Conservation (phyloP, 2,888 invertebrate genomes). For the Agrotis exclamationis region DNA sequence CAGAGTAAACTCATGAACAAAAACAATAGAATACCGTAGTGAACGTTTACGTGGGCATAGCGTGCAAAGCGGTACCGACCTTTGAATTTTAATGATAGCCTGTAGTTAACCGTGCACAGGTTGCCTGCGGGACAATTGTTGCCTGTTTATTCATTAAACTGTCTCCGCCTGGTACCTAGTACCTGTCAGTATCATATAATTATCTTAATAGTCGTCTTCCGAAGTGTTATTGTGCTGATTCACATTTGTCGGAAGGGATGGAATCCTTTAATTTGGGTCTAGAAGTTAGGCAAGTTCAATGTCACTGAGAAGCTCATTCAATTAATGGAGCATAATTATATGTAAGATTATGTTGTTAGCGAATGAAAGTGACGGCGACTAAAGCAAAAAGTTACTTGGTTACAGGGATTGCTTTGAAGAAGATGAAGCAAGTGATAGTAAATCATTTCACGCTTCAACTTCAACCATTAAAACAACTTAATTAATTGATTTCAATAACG, state of each 20-base stretch:
- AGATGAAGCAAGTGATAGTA: neutral
- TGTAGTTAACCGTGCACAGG: constrained; percentile 51
- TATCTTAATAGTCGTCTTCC: constrained; percentile 39
- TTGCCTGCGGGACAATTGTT: constrained; percentile 53
- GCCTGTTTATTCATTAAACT: constrained; percentile 57
- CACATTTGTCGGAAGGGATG: constrained; percentile 33
- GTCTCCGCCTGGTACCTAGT: constrained; percentile 61
- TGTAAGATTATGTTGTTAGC: neutral
- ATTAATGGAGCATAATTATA: neutral
- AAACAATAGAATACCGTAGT: constrained; percentile 54
- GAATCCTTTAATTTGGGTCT: neutral
- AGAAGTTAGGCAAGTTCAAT: constrained; percentile 15
- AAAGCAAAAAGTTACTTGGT: neutral
- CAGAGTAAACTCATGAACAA: constrained; percentile 32
- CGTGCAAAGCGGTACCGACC: constrained; percentile 75
- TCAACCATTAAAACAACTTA: constrained; percentile 14
- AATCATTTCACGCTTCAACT: constrained; percentile 25
- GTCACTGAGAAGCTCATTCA: neutral
- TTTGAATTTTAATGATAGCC: constrained; percentile 80
- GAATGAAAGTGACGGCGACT: neutral
- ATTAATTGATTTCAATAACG: constrained; percentile 27
- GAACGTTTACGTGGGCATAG: constrained; percentile 67
- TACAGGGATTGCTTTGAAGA: neutral
- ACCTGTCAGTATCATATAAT: constrained; percentile 29
- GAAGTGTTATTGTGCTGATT: constrained; percentile 27